These are phyloP conservation scores for Cardiocondyla obscurior DNA, from an alignment of 1,140 invertebrate species.

Conservation along the genomic window DNA sequence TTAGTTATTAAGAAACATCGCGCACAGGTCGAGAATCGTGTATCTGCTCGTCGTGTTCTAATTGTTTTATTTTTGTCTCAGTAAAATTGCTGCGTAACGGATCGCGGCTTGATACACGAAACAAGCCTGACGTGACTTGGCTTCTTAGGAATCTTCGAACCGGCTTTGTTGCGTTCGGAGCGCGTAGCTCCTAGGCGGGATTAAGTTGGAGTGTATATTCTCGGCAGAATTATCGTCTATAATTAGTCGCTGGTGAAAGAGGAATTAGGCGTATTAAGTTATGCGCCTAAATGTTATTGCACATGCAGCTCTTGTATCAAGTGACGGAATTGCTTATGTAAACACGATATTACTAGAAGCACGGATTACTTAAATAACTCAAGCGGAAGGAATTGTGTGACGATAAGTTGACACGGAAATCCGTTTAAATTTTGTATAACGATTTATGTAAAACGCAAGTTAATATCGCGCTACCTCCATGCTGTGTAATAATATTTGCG, in stretches of 20 bases:
- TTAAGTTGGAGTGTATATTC: constrained; percentile 58
- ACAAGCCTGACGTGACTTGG: constrained; percentile 48
- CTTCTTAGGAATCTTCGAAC: constrained; percentile 28
- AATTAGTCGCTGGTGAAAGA: constrained; percentile 59
- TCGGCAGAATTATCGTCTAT: constrained; percentile 68
- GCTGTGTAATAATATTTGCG: neutral
- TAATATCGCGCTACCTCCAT: neutral
- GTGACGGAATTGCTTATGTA: constrained; percentile 60
- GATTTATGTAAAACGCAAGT: neutral
- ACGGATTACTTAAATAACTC: constrained; percentile 39
- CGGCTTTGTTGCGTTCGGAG: neutral
- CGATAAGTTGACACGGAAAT: neutral
- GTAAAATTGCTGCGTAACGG: constrained; percentile 48
- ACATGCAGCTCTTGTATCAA: constrained; percentile 67
- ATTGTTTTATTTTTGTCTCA: constrained; percentile 39
- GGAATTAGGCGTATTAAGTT: constrained; percentile 65
- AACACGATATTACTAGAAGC: constrained; percentile 68
- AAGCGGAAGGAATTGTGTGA: neutral
- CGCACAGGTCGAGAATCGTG: constrained; percentile 14
- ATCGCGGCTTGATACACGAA: constrained; percentile 29
- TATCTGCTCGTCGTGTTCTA: constrained; percentile 2
- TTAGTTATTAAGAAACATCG: constrained; percentile 28
- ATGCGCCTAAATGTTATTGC: constrained; percentile 74
- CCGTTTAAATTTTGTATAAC: neutral
- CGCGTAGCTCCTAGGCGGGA: constrained; percentile 21